phyloP scores from a whole-genome alignment of 2,888 invertebrate genomes.

The Aleiodes leptofemur region DNA sequence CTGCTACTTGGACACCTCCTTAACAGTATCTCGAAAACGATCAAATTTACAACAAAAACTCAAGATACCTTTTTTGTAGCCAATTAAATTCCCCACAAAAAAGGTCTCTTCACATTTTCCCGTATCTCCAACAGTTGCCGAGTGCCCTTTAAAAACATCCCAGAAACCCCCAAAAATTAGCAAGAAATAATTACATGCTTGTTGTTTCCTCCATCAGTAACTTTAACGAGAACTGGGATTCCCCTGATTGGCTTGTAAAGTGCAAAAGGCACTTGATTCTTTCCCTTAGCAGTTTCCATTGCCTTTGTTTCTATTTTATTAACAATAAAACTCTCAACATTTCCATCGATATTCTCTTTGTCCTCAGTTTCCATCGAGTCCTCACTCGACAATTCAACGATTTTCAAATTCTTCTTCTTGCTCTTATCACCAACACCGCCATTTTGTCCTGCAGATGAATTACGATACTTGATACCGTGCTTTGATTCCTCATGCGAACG shows the following conservation, averaged over 20 bases:
- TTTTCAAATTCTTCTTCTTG: constrained; percentile 24
- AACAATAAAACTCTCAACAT: constrained; percentile 80
- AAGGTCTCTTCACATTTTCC: no score
- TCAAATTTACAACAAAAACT: no score
- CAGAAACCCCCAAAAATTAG: no score
- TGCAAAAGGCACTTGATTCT: constrained; percentile 84
- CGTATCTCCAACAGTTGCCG: no score
- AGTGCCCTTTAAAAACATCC: no score
- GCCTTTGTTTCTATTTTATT: constrained; percentile 84
- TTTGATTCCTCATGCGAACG: constrained; percentile 79
- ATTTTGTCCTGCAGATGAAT: constrained; percentile 54
- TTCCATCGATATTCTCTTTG: constrained; percentile 53
- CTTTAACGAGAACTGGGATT: constrained; percentile 83
- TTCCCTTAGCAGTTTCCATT: constrained; percentile 81
- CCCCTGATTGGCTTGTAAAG: constrained; percentile 82
- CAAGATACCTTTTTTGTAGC: no score
- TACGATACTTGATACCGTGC: constrained; percentile 76
- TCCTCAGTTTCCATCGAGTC: constrained; percentile 41
- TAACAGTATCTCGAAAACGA: no score
- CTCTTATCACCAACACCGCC: constrained; percentile 7
- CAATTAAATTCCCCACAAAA: no score
- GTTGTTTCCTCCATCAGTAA: constrained; percentile 69
- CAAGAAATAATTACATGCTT: constrained; percentile 73
- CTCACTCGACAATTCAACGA: constrained; percentile 18
- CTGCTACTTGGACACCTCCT: no score